These are phyloP conservation scores for Callipepla californica DNA, from an alignment of 2,113 vertebrate genomes.

Conservation along the genomic window DNA sequence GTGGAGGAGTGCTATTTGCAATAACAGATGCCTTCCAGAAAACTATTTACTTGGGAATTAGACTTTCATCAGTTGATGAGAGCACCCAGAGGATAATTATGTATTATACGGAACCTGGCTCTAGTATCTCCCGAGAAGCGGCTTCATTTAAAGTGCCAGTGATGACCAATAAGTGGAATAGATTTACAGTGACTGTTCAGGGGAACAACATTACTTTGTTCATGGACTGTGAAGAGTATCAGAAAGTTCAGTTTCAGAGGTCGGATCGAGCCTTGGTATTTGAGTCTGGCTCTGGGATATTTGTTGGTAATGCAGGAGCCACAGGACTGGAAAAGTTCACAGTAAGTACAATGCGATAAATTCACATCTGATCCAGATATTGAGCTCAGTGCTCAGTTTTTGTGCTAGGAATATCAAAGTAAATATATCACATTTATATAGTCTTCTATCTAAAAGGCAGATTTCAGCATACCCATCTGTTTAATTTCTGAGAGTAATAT, in stretches of 20 bases:
- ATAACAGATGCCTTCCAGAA: constrained; percentile 91
- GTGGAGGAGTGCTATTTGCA: constrained; percentile 90
- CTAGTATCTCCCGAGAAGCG: constrained; percentile 82
- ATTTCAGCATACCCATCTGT: neutral
- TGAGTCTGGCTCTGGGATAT: constrained; percentile 91
- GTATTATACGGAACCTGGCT: constrained; percentile 90
- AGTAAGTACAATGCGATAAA: constrained; percentile 80
- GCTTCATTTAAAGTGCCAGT: constrained; percentile 90
- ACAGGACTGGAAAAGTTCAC: constrained; percentile 88
- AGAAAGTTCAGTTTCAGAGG: constrained; percentile 82
- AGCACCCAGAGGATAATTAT: constrained; percentile 86
- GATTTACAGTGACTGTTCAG: constrained; percentile 86
- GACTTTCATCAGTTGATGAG: constrained; percentile 86
- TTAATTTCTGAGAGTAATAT: neutral
- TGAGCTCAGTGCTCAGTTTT: neutral
- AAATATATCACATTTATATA: neutral
- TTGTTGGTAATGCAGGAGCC: constrained; percentile 92
- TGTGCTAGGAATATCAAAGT: neutral
- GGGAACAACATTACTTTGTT: constrained; percentile 84
- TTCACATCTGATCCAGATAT: neutral
- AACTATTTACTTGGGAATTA: constrained; percentile 89
- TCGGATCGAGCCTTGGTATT: constrained; percentile 82
- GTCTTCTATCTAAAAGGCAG: neutral
- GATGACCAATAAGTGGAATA: constrained; percentile 91
- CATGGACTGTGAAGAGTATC: constrained; percentile 92